These are phyloP conservation scores for Triplophysa bombifrons DNA, from an alignment of 2,797 vertebrate species.

Conservation along the genomic window DNA sequence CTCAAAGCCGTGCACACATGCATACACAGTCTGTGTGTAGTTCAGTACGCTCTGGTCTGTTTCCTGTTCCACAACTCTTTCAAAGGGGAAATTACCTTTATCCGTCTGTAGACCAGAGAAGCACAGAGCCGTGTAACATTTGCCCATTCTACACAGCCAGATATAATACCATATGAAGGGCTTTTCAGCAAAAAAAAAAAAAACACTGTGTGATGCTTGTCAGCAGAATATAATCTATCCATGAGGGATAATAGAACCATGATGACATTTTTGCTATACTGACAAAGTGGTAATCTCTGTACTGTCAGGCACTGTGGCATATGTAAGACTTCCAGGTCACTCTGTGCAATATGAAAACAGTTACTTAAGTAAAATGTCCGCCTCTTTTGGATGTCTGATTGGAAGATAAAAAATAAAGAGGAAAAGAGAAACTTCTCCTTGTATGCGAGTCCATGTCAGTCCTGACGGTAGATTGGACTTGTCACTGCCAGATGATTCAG, in stretches of 20 bases:
- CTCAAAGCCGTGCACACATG: conserved; percentile 8
- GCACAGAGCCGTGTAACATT: not conserved
- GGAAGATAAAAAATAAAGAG: no score
- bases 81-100: not conserved
- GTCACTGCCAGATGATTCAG: not conserved
- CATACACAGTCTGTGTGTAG: conserved; percentile 25
- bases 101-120: not conserved
- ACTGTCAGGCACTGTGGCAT: conserved; percentile 11
- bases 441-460: not conserved
- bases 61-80: not conserved
- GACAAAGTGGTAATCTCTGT: not conserved
- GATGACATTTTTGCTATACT: conserved; percentile 1
- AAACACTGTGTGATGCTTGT: conserved; percentile 15
- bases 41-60: not conserved
- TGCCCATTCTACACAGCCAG: not conserved
- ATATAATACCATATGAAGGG: conserved; percentile 11
- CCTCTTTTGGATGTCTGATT: not conserved
- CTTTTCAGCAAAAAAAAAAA: not conserved
- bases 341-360: not conserved
- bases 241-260: not conserved
- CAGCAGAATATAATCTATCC: conserved; percentile 6
- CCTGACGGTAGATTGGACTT: not conserved
- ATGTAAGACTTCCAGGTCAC: not conserved
- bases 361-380: not conserved
- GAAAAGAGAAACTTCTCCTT: conserved; percentile 1